A percentile compares a stretch with the other conserved stretches of the same genome.
Conservation (phyloP, 2,113 vertebrate species). For the Apeltes quadracus region DNA sequence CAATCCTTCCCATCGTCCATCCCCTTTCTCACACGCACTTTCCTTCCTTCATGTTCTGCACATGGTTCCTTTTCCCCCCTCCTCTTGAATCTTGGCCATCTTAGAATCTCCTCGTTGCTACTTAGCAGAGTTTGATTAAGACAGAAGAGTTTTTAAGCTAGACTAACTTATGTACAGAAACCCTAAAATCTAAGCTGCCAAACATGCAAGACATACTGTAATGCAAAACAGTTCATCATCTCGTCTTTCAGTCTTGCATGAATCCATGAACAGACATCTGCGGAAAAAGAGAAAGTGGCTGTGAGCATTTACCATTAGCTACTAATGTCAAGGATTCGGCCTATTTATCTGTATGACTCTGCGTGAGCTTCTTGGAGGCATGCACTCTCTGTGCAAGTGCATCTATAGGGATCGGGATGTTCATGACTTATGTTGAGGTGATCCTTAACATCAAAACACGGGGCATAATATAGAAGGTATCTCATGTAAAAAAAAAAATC, state of each 20-base stretch:
- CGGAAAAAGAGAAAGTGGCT: conserved; percentile 5
- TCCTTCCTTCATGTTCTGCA: conserved; percentile 40
- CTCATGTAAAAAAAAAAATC: conserved; percentile 10
- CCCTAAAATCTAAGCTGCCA: conserved; percentile 10
- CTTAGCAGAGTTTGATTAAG: conserved; percentile 49
- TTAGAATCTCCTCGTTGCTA: conserved; percentile 40
- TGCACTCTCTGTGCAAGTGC: not conserved
- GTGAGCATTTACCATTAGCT: not conserved
- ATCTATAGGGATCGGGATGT: not conserved
- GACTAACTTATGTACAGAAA: conserved; percentile 1
- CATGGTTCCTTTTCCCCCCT: conserved; percentile 38
- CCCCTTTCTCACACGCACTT: conserved; percentile 57
- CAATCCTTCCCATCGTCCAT: conserved; percentile 55
- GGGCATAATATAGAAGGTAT: conserved; percentile 2
- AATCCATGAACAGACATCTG: not conserved
- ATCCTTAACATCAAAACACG: not conserved
- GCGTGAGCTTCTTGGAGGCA: conserved; percentile 32
- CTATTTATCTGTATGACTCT: conserved; percentile 34
- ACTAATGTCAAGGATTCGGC: conserved; percentile 5
- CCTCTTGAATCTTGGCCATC: conserved; percentile 30
- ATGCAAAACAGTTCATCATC: conserved; percentile 10
- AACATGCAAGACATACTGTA: not conserved
- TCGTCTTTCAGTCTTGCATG: conserved; percentile 35
- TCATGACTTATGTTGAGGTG: not conserved
- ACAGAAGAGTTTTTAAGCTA: conserved; percentile 26